Percentiles rank a stretch among this genome's conserved stretches.
phyloP scores from a whole-genome alignment of 2,797 vertebrate species.

The Artibeus jamaicensis region DNA sequence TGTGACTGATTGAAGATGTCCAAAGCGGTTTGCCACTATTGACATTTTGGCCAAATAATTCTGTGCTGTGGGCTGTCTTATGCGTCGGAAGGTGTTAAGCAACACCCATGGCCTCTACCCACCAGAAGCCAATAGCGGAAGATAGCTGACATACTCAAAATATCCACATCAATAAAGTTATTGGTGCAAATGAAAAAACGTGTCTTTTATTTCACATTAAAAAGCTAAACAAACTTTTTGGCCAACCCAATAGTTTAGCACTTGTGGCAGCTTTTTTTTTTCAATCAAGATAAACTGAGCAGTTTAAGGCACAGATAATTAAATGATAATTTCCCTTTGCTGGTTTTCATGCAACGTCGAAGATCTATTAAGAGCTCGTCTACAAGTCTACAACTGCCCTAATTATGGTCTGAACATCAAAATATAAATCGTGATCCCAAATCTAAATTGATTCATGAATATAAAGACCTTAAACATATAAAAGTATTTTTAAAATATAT shows the following conservation, averaged over 20 bases:
- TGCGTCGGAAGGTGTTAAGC: background rate
- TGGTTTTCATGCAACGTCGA: background rate
- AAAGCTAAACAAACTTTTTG: background rate
- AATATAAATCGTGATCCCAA: background rate
- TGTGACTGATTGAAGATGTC: background rate
- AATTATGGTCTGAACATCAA: background rate
- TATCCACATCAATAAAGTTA: background rate
- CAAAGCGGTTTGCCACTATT: background rate
- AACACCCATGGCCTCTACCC: too few relatives aligned
- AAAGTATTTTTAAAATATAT: background rate
- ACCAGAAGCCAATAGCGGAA: background rate
- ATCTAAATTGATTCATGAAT: background rate
- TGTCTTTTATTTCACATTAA: background rate
- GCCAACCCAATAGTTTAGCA: background rate
- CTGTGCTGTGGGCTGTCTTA: background rate
- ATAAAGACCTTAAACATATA: background rate
- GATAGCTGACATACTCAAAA: background rate
- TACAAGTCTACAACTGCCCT: background rate
- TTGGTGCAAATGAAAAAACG: background rate
- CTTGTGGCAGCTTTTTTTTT: background rate
- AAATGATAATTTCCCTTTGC: conserved; percentile 6
- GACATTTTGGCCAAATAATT: background rate
- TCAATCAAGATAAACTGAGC: background rate
- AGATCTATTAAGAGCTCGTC: background rate
- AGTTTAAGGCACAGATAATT: background rate